phyloP scores from a whole-genome alignment of 2,113 vertebrate species.

The Melanerpes formicivorus region DNA sequence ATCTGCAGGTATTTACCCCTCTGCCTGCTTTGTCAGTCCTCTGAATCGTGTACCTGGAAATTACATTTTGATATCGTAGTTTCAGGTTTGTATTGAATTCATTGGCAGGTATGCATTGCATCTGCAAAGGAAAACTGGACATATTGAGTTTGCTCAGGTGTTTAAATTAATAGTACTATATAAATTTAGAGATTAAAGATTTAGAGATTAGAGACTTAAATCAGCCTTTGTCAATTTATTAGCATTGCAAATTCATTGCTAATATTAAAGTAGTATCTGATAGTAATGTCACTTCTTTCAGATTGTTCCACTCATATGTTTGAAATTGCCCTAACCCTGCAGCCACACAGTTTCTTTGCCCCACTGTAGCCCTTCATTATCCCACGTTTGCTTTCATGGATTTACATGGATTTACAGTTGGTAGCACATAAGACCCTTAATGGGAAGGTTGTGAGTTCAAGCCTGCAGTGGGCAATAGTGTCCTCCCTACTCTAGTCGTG shows the following conservation, averaged over 20 bases:
- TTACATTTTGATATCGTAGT: neutral
- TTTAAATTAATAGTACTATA: neutral
- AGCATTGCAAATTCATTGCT: neutral
- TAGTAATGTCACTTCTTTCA: neutral
- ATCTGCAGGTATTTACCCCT: neutral
- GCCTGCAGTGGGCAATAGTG: no score
- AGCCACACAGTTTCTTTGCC: neutral
- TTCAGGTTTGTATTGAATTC: neutral
- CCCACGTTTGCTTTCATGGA: neutral
- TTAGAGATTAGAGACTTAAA: neutral
- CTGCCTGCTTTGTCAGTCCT: neutral
- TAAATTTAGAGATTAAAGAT: neutral
- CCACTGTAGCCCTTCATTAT: neutral
- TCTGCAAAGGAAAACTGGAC: neutral
- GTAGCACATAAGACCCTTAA: no score
- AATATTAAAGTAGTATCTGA: no score
- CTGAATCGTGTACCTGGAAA: neutral
- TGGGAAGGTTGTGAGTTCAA: no score
- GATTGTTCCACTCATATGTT: neutral
- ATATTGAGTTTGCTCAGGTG: neutral
- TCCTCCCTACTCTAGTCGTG: no score
- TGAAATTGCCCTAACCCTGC: neutral
- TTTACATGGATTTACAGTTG: neutral
- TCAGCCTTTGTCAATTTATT: neutral
- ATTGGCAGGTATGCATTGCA: neutral